phyloP scores from a whole-genome alignment of 2,888 invertebrate species.

The Pseudococcus longispinus region DNA sequence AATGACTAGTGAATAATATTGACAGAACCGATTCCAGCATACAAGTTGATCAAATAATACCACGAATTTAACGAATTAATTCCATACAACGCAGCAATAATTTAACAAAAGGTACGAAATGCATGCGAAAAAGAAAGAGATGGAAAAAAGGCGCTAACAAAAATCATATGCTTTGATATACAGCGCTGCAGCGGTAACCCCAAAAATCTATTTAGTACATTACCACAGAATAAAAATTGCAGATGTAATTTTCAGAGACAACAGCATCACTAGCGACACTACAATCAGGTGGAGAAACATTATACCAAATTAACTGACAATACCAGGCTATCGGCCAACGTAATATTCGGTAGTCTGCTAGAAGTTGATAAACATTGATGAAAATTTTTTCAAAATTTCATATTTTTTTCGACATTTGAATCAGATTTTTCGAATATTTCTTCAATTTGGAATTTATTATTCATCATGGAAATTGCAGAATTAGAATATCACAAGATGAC shows the following conservation, averaged over 20 bases:
- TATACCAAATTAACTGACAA: too few species aligned
- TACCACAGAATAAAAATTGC: too few species aligned
- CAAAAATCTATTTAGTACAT: too few species aligned
- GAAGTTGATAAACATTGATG: neutral
- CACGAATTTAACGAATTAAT: neutral
- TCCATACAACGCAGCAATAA: neutral
- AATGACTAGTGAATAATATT: neutral
- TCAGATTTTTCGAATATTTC: neutral
- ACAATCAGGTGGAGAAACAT: too few species aligned
- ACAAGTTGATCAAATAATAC: neutral
- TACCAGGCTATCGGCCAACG: too few species aligned
- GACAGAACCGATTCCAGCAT: neutral
- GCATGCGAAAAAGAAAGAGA: neutral
- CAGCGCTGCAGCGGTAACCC: too few species aligned
- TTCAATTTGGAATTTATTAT: too few species aligned
- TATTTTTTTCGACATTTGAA: neutral
- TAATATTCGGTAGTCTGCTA: too few species aligned
- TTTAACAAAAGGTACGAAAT: neutral
- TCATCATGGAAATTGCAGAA: neutral
- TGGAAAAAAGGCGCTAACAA: constrained; percentile 4
- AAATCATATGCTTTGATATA: neutral
- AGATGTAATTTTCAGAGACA: too few species aligned
- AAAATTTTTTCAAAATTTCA: neutral
- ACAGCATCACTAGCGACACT: too few species aligned
- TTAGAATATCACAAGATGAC: neutral